Conservation (phyloP, 2,797 vertebrate genomes). For the Euphonia xanthogaster region DNA sequence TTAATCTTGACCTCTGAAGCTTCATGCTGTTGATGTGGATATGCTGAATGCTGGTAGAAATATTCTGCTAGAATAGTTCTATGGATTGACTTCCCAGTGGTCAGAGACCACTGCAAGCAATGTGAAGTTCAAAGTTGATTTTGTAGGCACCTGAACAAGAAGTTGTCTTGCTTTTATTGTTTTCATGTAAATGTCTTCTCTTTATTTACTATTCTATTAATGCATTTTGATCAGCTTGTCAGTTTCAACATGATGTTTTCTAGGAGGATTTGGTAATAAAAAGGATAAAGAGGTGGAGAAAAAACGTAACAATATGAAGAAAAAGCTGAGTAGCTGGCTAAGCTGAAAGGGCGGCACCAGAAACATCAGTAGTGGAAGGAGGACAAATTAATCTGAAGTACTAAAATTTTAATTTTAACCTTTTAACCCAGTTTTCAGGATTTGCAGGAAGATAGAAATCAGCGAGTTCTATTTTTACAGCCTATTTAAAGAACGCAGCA, state of each 20-base stretch:
- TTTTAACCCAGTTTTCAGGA: background rate
- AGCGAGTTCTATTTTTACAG: background rate
- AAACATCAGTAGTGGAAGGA: background rate
- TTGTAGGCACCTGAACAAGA: background rate
- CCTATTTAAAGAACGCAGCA: background rate
- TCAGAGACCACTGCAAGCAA: background rate
- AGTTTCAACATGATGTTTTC: background rate
- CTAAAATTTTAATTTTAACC: background rate
- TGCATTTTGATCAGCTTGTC: background rate
- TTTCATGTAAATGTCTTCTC: background rate
- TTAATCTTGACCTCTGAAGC: background rate
- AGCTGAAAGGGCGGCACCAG: background rate
- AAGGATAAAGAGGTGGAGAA: background rate
- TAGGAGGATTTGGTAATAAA: background rate
- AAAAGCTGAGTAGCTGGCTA: background rate
- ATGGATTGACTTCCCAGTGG: background rate
- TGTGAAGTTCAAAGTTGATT: accelerated
- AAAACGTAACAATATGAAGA: background rate
- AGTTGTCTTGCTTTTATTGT: background rate
- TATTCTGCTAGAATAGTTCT: background rate
- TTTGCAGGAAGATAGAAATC: background rate
- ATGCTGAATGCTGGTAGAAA: background rate
- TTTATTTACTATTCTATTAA: background rate
- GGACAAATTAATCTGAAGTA: background rate
- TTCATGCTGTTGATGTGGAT: background rate